A percentile compares a stretch with the other conserved stretches of the same genome.
phyloP scores from a whole-genome alignment of 2,888 invertebrate genomes.

The Nomada ruficornis region DNA sequence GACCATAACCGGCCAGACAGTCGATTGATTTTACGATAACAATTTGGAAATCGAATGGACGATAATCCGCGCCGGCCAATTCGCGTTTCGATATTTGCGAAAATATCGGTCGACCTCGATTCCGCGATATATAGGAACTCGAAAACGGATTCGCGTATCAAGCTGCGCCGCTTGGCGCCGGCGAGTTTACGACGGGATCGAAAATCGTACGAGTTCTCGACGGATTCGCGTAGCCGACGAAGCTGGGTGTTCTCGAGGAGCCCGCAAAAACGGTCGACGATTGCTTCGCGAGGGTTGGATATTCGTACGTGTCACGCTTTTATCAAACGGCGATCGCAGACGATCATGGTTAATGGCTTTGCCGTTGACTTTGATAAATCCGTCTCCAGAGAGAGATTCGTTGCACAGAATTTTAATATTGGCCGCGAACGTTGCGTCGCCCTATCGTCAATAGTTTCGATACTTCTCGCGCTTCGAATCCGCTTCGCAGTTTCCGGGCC shows the following conservation, averaged over 20 bases:
- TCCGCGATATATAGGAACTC: neutral
- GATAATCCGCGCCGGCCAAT: conserved; percentile 40
- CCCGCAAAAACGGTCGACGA: conserved; percentile 12
- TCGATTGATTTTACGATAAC: conserved; percentile 41
- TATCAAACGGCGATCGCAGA: conserved; percentile 11
- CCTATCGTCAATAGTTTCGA: too few relatives aligned
- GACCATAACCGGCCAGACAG: neutral
- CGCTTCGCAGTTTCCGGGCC: neutral
- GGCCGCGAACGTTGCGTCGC: neutral
- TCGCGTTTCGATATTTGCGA: conserved; percentile 37
- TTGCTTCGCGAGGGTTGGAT: conserved; percentile 20
- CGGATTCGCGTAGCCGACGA: neutral
- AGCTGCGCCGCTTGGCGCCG: neutral
- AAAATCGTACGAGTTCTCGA: neutral
- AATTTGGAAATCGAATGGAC: conserved; percentile 29
- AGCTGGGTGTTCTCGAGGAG: neutral
- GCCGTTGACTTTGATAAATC: conserved; percentile 54
- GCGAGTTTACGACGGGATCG: neutral
- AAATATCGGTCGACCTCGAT: conserved; percentile 5
- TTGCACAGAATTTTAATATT: conserved; percentile 51
- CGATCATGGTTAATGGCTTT: conserved; percentile 38
- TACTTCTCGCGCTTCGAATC: neutral
- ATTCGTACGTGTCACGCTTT: conserved; percentile 43
- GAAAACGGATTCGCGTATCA: neutral
- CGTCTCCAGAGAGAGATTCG: conserved; percentile 41